These are phyloP conservation scores for Bovichtus diacanthus DNA, from an alignment of 2,797 vertebrate genomes.

Conservation along the genomic window DNA sequence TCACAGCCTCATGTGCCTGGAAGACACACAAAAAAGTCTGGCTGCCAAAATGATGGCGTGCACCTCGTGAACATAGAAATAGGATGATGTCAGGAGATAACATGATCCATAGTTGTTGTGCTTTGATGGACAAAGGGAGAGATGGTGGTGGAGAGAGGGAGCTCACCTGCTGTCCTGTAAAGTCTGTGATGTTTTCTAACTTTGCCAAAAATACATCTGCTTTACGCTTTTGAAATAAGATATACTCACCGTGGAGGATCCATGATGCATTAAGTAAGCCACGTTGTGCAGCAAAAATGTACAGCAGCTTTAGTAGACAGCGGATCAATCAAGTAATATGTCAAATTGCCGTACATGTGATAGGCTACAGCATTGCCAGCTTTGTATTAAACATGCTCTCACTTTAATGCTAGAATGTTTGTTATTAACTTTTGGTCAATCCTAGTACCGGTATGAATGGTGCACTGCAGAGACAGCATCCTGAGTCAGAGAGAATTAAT, in stretches of 20 bases:
- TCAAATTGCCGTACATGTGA: constrained; percentile 30
- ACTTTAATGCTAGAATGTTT: constrained; percentile 35
- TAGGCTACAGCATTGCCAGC: constrained; percentile 33
- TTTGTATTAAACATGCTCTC: constrained; percentile 41
- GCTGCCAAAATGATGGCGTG: background rate
- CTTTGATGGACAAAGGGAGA: constrained; percentile 26
- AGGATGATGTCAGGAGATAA: constrained; percentile 8
- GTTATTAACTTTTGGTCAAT: constrained; percentile 59
- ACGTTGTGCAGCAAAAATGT: constrained; percentile 5
- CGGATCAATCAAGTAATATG: constrained; percentile 46
- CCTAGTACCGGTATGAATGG: constrained; percentile 59
- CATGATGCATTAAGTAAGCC: background rate
- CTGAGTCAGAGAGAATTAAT: constrained; percentile 79
- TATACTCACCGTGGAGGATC: background rate
- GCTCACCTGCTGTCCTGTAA: constrained; percentile 7
- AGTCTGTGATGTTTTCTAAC: constrained; percentile 38
- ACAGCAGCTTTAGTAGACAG: constrained; percentile 26
- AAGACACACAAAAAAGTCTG: constrained; percentile 20
- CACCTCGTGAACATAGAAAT: background rate
- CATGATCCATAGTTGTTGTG: constrained; percentile 2
- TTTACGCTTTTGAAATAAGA: constrained; percentile 8
- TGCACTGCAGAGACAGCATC: constrained; percentile 60
- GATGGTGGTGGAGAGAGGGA: background rate
- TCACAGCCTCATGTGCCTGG: constrained; percentile 45
- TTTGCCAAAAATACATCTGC: background rate